A percentile compares a stretch with the other conserved stretches of the same genome.
Conservation (phyloP, 1,140 invertebrate genomes). For the Leguminivora glycinivorella region DNA sequence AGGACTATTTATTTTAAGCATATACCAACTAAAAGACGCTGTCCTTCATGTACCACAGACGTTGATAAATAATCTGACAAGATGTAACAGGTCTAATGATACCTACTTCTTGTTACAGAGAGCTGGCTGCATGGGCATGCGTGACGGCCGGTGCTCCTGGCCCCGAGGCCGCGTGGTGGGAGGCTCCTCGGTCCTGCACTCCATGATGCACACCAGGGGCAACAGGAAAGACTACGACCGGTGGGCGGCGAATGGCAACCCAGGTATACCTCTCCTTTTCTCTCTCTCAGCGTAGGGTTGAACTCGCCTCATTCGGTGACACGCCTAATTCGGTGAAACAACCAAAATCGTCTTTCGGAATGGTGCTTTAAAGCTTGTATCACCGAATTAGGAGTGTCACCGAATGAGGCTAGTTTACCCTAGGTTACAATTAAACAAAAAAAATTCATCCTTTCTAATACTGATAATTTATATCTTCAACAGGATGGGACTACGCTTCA, state of each 20-base stretch:
- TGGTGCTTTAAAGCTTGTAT: too few relatives aligned
- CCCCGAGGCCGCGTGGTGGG: conserved; percentile 84
- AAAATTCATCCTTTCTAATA: not conserved
- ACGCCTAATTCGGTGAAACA: too few relatives aligned
- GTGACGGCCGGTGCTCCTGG: conserved; percentile 78
- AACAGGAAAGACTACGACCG: conserved; percentile 81
- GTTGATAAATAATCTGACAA: too few relatives aligned
- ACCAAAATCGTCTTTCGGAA: too few relatives aligned
- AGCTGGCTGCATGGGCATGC: conserved; percentile 56
- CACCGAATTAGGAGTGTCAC: too few relatives aligned
- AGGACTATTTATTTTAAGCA: too few relatives aligned
- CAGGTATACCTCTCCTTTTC: conserved; percentile 50
- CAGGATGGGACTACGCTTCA: conserved; percentile 81
- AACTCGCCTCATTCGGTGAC: too few relatives aligned
- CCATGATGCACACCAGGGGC: conserved; percentile 88
- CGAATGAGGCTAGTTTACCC: too few relatives aligned
- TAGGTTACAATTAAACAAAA: too few relatives aligned
- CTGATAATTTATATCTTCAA: not conserved
- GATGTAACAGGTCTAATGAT: too few relatives aligned
- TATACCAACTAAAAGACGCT: too few relatives aligned
- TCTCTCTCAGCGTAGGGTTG: not conserved
- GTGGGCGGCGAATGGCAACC: conserved; percentile 83
- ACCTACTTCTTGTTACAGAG: conserved; percentile 36
- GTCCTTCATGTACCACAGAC: too few relatives aligned
- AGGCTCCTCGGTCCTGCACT: conserved; percentile 85